Percentiles rank a stretch among this genome's conserved stretches.
Conservation (phyloP, 1,140 invertebrate species). For the Bombus superbus region DNA sequence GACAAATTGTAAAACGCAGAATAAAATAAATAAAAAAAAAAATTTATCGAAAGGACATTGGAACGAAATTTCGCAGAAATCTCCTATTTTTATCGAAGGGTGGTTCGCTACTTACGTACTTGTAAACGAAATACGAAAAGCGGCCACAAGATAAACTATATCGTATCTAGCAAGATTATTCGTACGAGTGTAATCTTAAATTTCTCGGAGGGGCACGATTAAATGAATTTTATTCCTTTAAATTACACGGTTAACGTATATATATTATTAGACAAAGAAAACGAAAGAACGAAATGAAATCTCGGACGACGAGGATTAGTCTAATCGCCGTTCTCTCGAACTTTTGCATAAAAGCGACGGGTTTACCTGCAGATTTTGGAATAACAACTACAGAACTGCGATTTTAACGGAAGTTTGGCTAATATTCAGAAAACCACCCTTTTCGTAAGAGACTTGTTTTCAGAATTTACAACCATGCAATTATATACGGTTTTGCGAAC, state of each 20-base stretch:
- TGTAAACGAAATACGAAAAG: too few species aligned
- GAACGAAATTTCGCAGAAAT: too few species aligned
- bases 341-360: neutral
- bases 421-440: rapidly evolving
- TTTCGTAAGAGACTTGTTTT: neutral
- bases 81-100: too few species aligned
- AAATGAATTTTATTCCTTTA: too few species aligned
- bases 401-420: neutral
- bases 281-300: neutral
- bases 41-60: too few species aligned
- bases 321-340: neutral
- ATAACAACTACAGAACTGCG: constrained; percentile 31
- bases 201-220: too few species aligned
- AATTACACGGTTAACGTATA: too few species aligned
- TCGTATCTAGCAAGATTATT: too few species aligned
- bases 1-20: too few species aligned
- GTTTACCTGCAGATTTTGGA: neutral
- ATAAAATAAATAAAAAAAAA: too few species aligned
- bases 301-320: neutral
- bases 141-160: rapidly evolving
- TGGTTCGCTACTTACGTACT: too few species aligned
- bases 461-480: neutral
- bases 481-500: constrained; percentile 19
- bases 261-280: neutral
- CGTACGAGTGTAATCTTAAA: too few species aligned